phyloP scores from a whole-genome alignment of 2,113 vertebrate genomes.

The Meleagris gallopavo region DNA sequence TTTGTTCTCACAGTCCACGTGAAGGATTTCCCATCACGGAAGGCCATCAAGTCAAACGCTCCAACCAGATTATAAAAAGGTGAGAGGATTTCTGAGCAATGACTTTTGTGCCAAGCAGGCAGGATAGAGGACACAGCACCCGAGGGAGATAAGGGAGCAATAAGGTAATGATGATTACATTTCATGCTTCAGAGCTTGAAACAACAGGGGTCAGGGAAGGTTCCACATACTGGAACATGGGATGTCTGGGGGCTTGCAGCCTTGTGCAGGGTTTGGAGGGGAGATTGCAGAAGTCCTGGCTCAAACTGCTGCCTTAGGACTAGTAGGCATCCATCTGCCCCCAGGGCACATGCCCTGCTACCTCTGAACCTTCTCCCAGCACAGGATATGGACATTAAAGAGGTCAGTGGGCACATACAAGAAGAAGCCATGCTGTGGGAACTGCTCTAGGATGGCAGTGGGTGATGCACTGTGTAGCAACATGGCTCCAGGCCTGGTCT shows the following conservation, averaged over 20 bases:
- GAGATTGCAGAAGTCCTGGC: neutral
- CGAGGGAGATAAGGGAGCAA: slow-evolving; percentile 29
- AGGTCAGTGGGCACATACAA: rapidly evolving
- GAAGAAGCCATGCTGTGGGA: neutral
- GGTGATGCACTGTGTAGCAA: neutral
- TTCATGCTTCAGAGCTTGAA: slow-evolving; percentile 17
- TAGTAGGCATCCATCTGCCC: neutral
- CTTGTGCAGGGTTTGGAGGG: rapidly evolving
- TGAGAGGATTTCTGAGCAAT: neutral
- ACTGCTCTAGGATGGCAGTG: neutral
- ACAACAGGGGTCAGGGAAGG: neutral
- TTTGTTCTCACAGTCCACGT: neutral
- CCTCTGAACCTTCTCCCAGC: neutral
- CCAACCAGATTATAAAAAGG: neutral
- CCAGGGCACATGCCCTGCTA: rapidly evolving
- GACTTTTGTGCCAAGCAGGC: neutral
- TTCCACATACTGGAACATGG: neutral
- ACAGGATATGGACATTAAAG: rapidly evolving
- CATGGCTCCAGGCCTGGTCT: rapidly evolving
- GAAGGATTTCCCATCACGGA: neutral
- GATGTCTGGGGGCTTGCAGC: rapidly evolving
- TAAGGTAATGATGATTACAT: slow-evolving; percentile 42
- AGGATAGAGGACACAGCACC: slow-evolving; percentile 24
- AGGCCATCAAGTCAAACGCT: slow-evolving; percentile 13
- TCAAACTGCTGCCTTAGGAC: rapidly evolving